Evolutionary conservation across 2,888 invertebrate species (phyloP), one percentile per base, ranked within the genome.

Genomic region (Ophion obscuratus): DNA sequence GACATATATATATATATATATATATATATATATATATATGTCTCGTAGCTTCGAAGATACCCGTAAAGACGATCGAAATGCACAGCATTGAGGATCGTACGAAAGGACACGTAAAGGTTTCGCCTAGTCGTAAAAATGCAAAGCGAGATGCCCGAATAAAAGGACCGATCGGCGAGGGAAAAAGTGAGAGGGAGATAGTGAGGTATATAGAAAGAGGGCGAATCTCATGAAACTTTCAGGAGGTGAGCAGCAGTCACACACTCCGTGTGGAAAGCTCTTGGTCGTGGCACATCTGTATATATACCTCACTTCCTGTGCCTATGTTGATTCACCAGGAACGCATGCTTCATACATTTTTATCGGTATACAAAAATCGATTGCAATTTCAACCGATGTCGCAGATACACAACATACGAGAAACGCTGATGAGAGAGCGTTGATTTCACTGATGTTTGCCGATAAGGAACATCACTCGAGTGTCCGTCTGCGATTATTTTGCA

Each of bases 181-280:
- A 61, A 17, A 47, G 40, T 59, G 59, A 59, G 59, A 59, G 31
- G 27, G 7, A 71, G 71, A 73, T 10, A 73, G 36, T 57, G 17
- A 71, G 57, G 31, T 31, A 59, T 9, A 36, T 3, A 20, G 20
- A 59, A 59, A 61, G 59, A n/a, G 57, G 66, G 24, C 9, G 59
- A 89, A 91, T 89, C 91, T 91, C 92, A 91, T 92, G 92, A 92
- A 92, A 92, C 77, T 92, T 92, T 92, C 91, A 92, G 84, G 87
- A 91, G 89, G 85, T 84, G 85, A 86, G 78, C 74, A 74, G 76
- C 67, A 84, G 82, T 71, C 86, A 86, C 47, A 66, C 86, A 88
- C 84, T 89, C 89, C 89, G 89, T 88, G 87, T 85, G 85, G 89
- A 89, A 91, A 75, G 59, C 68, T 79, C 64, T 89, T 89, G 87